Percentiles rank a stretch among this genome's conserved stretches.
Evolutionary conservation across 2,113 vertebrate genomes (phyloP).

Genomic region (Hylia prasina): DNA sequence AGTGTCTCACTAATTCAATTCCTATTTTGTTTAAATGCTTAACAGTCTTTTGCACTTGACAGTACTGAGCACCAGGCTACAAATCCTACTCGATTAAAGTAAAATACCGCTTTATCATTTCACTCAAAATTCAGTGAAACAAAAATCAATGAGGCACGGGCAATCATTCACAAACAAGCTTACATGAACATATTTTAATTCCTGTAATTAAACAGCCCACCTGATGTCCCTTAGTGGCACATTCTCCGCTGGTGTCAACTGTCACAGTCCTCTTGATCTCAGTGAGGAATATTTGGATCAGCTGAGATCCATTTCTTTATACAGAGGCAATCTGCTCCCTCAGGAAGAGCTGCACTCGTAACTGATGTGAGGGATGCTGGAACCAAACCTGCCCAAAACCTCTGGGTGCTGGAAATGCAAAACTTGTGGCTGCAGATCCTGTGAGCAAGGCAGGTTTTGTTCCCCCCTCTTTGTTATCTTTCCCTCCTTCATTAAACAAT

Average conservation of each 20-base stretch:
- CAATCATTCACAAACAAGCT: not conserved
- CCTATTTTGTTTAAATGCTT: not conserved
- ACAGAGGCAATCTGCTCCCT: not conserved
- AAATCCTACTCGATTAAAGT: not conserved
- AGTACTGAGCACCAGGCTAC: not conserved
- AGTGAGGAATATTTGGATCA: not conserved
- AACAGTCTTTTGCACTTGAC: not conserved
- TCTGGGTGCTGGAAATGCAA: not conserved
- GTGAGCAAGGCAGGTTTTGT: not conserved
- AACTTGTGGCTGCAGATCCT: not conserved
- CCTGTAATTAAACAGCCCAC: not conserved
- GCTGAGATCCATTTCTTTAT: not conserved
- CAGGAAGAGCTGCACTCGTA: not conserved
- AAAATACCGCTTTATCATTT: not conserved
- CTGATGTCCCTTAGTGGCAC: not conserved
- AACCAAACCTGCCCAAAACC: not conserved
- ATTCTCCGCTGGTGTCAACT: not conserved
- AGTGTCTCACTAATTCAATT: not conserved
- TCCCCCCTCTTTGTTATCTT: not conserved
- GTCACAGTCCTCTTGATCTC: not conserved
- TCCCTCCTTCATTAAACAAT: not conserved
- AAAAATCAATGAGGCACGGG: not conserved
- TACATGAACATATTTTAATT: not conserved
- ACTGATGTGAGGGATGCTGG: rapidly evolving
- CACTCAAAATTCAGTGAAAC: not conserved